Percentiles rank a stretch among this genome's conserved stretches.
These are phyloP conservation scores for Rhimphoctona megacephalus DNA, from an alignment of 2,888 invertebrate species.

Conservation along the genomic window DNA sequence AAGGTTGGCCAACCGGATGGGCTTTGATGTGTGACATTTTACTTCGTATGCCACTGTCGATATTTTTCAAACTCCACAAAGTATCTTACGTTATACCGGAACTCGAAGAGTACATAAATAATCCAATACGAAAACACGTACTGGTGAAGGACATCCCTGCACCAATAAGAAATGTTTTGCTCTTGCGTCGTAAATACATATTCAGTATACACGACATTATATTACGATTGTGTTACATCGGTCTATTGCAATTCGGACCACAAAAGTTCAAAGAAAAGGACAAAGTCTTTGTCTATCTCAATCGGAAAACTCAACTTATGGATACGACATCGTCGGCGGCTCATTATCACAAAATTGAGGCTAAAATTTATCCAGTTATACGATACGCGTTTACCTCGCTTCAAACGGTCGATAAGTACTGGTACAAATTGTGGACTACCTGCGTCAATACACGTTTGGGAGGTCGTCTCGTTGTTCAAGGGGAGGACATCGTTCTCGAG, in stretches of 20 bases:
- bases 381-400: conserved; percentile 86
- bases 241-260: conserved; percentile 89
- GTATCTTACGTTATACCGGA: conserved; percentile 87
- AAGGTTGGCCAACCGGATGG: conserved; percentile 89
- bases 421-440: conserved; percentile 89
- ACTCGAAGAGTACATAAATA: conserved; percentile 87
- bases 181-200: conserved; percentile 87
- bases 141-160: conserved; percentile 88
- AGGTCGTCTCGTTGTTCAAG: conserved; percentile 82
- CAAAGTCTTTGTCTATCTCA: conserved; percentile 90
- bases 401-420: conserved; percentile 88
- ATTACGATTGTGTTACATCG: conserved; percentile 88
- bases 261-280: conserved; percentile 89
- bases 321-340: conserved; percentile 89
- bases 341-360: conserved; percentile 88
- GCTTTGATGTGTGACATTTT: conserved; percentile 89
- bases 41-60: conserved; percentile 89
- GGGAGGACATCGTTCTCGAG: conserved; percentile 85
- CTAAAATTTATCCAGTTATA: conserved; percentile 87
- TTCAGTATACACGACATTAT: conserved; percentile 87
- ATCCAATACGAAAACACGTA: conserved; percentile 89
- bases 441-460: conserved; percentile 89
- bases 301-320: conserved; percentile 87
- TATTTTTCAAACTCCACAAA: conserved; percentile 89
- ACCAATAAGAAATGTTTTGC: conserved; percentile 85